Conservation (phyloP, 2,113 vertebrate species). For the Tenebrosternarchus preto region DNA sequence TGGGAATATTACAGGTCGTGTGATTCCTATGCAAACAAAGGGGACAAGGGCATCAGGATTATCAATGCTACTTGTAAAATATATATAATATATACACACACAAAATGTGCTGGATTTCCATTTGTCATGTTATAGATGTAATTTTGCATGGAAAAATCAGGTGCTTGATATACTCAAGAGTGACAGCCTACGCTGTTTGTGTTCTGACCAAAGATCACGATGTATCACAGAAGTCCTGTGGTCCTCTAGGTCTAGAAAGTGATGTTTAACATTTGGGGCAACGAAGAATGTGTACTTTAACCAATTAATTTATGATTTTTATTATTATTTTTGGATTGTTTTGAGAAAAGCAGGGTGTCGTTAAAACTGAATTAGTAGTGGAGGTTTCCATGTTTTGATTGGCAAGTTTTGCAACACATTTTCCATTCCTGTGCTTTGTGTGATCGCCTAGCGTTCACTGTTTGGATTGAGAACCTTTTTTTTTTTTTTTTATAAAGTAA, state of each 20-base stretch:
- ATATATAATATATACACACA: background rate
- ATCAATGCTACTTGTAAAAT: conserved; percentile 18
- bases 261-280: conserved; percentile 6
- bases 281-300: conserved; percentile 49
- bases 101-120: background rate
- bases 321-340: background rate
- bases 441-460: conserved; percentile 28
- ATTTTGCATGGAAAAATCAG: conserved; percentile 33
- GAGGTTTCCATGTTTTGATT: conserved; percentile 44
- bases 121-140: conserved; percentile 12
- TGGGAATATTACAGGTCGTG: conserved; percentile 27
- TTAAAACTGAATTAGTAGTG: conserved; percentile 50
- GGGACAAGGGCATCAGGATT: conserved; percentile 36
- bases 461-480: conserved; percentile 33
- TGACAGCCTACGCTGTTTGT: conserved; percentile 22
- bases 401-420: conserved; percentile 58
- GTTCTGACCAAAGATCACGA: conserved; percentile 45
- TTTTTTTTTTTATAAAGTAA: conserved; percentile 27
- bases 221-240: conserved; percentile 7
- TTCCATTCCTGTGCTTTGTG: conserved; percentile 61
- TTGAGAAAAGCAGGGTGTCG: conserved; percentile 2
- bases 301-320: conserved; percentile 12
- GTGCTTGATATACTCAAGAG: conserved; percentile 3
- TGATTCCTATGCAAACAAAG: conserved; percentile 27
- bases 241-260: background rate